Percentiles rank a stretch among this genome's conserved stretches.
These are phyloP conservation scores for Slavum lentiscoides DNA, from an alignment of 2,888 invertebrate genomes.

Conservation along the genomic window DNA sequence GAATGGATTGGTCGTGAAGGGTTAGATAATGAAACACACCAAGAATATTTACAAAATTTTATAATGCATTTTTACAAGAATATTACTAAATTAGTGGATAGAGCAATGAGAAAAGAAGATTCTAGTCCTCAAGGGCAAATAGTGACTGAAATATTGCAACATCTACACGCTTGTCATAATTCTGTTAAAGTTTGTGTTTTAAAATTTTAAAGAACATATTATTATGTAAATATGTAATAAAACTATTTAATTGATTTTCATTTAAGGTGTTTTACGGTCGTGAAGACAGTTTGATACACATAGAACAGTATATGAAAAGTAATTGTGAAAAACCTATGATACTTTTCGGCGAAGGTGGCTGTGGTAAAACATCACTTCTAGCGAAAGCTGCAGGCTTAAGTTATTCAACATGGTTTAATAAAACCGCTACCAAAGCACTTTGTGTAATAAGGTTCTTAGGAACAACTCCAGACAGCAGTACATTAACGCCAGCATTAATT, in stretches of 20 bases:
- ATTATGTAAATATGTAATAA: not conserved
- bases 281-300: constrained; percentile 79
- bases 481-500: constrained; percentile 88
- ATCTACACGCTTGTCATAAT: constrained; percentile 92
- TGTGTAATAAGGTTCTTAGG: constrained; percentile 91
- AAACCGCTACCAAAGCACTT: constrained; percentile 73
- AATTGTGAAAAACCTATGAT: constrained; percentile 86
- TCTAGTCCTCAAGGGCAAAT: constrained; percentile 91
- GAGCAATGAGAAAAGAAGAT: constrained; percentile 94
- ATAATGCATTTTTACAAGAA: constrained; percentile 92
- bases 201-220: not conserved
- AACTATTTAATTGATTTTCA: not conserved
- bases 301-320: constrained; percentile 80
- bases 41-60: constrained; percentile 91
- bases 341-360: constrained; percentile 93
- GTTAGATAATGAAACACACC: constrained; percentile 86
- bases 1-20: constrained; percentile 98
- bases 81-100: constrained; percentile 87
- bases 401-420: constrained; percentile 70
- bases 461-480: constrained; percentile 95
- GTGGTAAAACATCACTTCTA: constrained; percentile 94
- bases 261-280: constrained; percentile 85
- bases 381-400: constrained; percentile 88
- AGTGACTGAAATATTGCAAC: constrained; percentile 90
- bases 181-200: constrained; percentile 71